Evolutionary conservation across 2,888 invertebrate species (phyloP), one percentile per base, ranked within the genome.

Genomic region (Thymelicus acteon): DNA sequence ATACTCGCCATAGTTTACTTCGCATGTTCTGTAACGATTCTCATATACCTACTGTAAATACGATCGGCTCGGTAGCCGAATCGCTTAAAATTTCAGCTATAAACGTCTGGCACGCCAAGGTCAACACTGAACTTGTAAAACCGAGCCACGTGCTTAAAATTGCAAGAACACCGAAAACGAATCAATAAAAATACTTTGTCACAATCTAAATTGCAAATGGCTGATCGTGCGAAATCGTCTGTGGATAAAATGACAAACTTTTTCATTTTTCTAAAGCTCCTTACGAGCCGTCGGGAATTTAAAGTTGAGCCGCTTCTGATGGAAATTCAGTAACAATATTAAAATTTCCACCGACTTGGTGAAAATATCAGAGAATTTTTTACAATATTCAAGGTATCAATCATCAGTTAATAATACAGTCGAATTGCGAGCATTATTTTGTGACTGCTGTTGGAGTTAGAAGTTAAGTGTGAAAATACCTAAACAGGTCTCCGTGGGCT

Each of bases 121-220:
- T 60, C 60, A 60, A 37, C 48, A 1, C 39, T 31, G 5, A 13
- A n/a, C 37, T 39, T 24, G 44, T 15, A 37, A 44, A 48, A n/a
- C n/a, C 31, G 7, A 19, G 52, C 47, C 40, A 37, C 62, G 52
- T 40, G 48, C 49, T 31, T 6, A 1, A 64, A 64, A 70, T 49
- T 52, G 15, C 70, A 40, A 24, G 64, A 15, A 60, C 10, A 19
- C 44, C 7, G 12, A 15, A 19, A n/a, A 37, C 31, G 48, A 71
- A 71, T 65, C 60, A 71, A 71, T 71, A 65, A 65, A 60, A 71
- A 60, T 52, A 49, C 58, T 69, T 61, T 54, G 19, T 13, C 47
- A 31, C 12, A 54, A 71, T 71, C 60, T 47, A 65, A 71, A 65
- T 71, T 71, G 64, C 71, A 71, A 71, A 71, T 71, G 64, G 48